Conservation (phyloP, 2,888 invertebrate genomes). For the Phragmatobia fuliginosa region DNA sequence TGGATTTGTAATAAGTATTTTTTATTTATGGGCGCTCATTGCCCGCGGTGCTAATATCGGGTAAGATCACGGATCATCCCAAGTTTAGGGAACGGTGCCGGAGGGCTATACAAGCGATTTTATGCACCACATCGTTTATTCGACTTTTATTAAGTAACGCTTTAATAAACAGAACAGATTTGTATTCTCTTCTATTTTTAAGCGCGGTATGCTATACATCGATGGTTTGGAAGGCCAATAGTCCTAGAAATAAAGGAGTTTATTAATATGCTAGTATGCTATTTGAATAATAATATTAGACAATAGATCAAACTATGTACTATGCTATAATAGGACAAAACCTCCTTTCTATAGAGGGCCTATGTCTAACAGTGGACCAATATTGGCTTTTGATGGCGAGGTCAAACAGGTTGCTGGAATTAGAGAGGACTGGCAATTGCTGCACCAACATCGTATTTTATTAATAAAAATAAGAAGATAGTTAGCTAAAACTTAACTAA, state of each 20-base stretch:
- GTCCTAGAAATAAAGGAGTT: not conserved
- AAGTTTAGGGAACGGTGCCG: constrained; percentile 61
- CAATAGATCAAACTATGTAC: too few species aligned
- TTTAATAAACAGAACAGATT: constrained; percentile 58
- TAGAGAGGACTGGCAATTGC: too few species aligned
- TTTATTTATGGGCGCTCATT: constrained; percentile 78
- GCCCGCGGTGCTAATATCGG: constrained; percentile 83
- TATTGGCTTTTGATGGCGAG: too few species aligned
- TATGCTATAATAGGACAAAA: too few species aligned
- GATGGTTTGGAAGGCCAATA: not conserved
- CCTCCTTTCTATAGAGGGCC: too few species aligned
- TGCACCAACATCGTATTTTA: too few species aligned
- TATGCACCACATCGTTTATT: constrained; percentile 67
- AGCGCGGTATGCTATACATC: not conserved
- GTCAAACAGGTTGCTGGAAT: too few species aligned
- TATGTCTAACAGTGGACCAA: too few species aligned
- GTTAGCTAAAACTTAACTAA: too few species aligned
- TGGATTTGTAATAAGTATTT: constrained; percentile 77
- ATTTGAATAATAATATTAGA: too few species aligned
- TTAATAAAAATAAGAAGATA: too few species aligned
- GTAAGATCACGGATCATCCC: constrained; percentile 79
- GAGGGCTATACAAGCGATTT: constrained; percentile 67
- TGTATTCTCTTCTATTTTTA: constrained; percentile 42
- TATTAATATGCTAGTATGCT: not conserved
- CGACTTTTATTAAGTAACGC: constrained; percentile 70